Conservation (phyloP, 1,140 invertebrate genomes). For the Rhyzopertha dominica region DNA sequence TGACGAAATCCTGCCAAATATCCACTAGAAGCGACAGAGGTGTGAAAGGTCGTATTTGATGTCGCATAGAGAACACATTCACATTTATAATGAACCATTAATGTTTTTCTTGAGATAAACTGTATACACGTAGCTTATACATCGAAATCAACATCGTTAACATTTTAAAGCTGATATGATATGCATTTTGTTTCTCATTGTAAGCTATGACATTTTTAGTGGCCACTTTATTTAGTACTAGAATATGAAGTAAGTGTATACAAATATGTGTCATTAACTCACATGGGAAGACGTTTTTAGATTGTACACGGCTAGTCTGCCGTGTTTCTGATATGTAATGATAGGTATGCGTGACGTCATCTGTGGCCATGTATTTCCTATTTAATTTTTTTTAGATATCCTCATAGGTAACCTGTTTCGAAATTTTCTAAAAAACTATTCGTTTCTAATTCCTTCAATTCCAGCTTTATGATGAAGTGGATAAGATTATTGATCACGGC, state of each 20-base stretch:
- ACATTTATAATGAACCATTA: constrained; percentile 2
- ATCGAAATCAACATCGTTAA: constrained; percentile 19
- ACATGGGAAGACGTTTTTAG: constrained; percentile 35
- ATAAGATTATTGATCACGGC: background rate
- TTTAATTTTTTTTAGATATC: constrained; percentile 15
- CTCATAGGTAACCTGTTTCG: constrained; percentile 19
- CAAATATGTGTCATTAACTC: constrained; percentile 24
- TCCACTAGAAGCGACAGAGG: constrained; percentile 3
- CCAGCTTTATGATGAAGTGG: background rate
- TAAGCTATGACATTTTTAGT: constrained; percentile 29
- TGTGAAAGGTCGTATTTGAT: constrained; percentile 3
- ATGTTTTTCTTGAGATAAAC: constrained; percentile 12
- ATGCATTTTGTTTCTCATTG: constrained; percentile 24
- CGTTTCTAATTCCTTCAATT: constrained; percentile 7
- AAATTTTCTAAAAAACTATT: constrained; percentile 11
- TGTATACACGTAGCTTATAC: too few species aligned
- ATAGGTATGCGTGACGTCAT: background rate
- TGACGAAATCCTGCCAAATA: constrained; percentile 10
- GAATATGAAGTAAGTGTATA: constrained; percentile 16
- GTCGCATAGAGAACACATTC: constrained; percentile 19
- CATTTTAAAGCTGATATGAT: constrained; percentile 33
- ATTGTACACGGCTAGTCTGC: constrained; percentile 26
- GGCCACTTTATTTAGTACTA: constrained; percentile 6
- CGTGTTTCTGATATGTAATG: constrained; percentile 1
- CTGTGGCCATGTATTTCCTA: constrained; percentile 9